Base-by-base conservation (phyloP, 2,888 invertebrate species). In the Mallateleia sp. region DNA sequence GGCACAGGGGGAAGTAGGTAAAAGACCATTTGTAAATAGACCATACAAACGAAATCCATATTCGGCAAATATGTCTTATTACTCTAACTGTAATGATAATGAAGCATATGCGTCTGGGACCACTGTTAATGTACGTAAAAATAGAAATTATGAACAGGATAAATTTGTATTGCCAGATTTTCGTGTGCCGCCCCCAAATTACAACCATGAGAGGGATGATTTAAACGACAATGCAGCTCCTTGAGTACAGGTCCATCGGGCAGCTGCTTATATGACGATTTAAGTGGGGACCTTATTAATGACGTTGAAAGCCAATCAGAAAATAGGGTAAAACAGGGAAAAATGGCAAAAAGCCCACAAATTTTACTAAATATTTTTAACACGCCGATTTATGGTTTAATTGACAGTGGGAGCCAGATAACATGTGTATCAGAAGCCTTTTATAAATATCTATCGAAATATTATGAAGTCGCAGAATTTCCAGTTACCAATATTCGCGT, bases 181-280 rank as follows among this genome's bases (percentile, higher is more conserved):
- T n/a, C n/a, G n/a, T n/a, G n/a, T n/a, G n/a, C n/a, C n/a, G n/a
- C n/a, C n/a, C n/a, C n/a, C n/a, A n/a, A n/a, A n/a, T n/a, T n/a
- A n/a, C n/a, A n/a, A n/a, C n/a, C n/a, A n/a, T n/a, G n/a, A n/a
- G n/a, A n/a, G n/a, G n/a, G n/a, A n/a, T n/a, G n/a, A 66, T 69
- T 69, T 69, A 54, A 69, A 69, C 69, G 24, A 1, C 1, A 42
- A 54, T 38, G 54, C 69, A 69, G 69, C 66, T 66, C 66, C 66
- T 32, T 67, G 15, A 52, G 18, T n/a, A 52, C 15, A 14, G 52
- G 67, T 67, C 67, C 45, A 1, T 0, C 15, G 11, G 45, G 64
- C 25, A 25, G 25, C 45, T 64, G 64, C 38, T 5, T 8, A 18
- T 64, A 64, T 45, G 45, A 45, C 9, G 3, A 45, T 20, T 45